These are phyloP conservation scores for Drosophila parvula DNA, from an alignment of 1,140 invertebrate species.

Conservation along the genomic window DNA sequence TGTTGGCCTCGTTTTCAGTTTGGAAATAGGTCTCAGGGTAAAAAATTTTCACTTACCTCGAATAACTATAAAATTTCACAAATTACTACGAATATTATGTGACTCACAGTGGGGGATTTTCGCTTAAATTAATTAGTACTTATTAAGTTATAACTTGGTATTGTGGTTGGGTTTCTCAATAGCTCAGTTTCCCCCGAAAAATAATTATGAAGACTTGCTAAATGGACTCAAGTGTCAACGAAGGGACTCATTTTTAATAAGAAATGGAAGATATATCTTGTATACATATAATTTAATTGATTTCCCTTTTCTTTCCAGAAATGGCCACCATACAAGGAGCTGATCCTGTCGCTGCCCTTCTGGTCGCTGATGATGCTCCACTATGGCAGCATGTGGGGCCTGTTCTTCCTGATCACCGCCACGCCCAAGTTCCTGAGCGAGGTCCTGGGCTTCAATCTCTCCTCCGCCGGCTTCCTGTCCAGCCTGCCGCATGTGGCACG, in stretches of 20 bases:
- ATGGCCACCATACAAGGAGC: slow-evolving; percentile 86
- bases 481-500: slow-evolving; percentile 89
- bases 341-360: slow-evolving; percentile 88
- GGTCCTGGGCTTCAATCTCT: slow-evolving; percentile 91
- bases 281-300: slow-evolving; percentile 18
- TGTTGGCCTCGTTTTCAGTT: neutral
- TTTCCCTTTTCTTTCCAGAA: slow-evolving; percentile 68
- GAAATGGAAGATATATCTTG: neutral
- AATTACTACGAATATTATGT: neutral
- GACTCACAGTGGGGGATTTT: neutral
- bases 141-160: neutral
- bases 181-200: neutral
- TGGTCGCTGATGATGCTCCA: slow-evolving; percentile 88
- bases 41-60: neutral
- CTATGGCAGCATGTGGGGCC: slow-evolving; percentile 91
- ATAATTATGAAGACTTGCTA: neutral
- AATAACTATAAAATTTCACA: neutral
- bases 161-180: slow-evolving; percentile 1
- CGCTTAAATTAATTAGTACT: neutral
- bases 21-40: neutral
- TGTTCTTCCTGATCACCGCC: slow-evolving; percentile 93
- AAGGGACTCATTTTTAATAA: neutral
- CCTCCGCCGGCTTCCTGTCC: slow-evolving; percentile 89
- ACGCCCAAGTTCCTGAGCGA: slow-evolving; percentile 95
- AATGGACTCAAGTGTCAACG: neutral